These are phyloP conservation scores for Pseudomyrmex dendroicus DNA, from an alignment of 1,140 invertebrate genomes.

Conservation along the genomic window DNA sequence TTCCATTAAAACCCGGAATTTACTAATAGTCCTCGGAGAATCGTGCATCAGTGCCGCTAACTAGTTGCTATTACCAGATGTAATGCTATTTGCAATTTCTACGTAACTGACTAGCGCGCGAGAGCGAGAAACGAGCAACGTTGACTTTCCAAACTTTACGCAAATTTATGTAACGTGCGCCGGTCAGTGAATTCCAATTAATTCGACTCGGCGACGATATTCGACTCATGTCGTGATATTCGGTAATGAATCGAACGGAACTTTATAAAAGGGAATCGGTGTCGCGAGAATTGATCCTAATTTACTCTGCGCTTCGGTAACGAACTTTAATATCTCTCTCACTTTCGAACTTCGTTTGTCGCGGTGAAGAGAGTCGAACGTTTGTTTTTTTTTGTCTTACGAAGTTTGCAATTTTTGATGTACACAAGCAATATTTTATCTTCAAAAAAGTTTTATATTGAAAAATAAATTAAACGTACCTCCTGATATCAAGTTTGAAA, in stretches of 20 bases:
- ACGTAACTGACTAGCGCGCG: not conserved
- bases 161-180: constrained; percentile 61
- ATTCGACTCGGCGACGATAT: constrained; percentile 49
- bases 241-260: constrained; percentile 2
- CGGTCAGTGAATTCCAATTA: constrained; percentile 64
- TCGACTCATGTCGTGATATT: constrained; percentile 4
- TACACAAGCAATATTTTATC: no score
- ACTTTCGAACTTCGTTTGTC: no score
- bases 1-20: constrained; percentile 6
- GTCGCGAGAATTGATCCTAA: not conserved
- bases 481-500: no score
- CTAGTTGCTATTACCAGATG: constrained; percentile 60
- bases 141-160: constrained; percentile 62
- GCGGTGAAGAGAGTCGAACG: no score
- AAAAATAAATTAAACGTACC: no score
- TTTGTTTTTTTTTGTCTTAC: no score
- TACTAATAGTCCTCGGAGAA: constrained; percentile 51
- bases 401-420: no score
- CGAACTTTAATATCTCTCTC: no score
- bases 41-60: constrained; percentile 58
- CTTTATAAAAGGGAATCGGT: constrained; percentile 15
- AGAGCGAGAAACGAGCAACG: constrained; percentile 26
- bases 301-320: not conserved
- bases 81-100: constrained; percentile 46
- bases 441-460: no score